phyloP scores from a whole-genome alignment of 2,113 vertebrate species.

The Tupaia chinensis region DNA sequence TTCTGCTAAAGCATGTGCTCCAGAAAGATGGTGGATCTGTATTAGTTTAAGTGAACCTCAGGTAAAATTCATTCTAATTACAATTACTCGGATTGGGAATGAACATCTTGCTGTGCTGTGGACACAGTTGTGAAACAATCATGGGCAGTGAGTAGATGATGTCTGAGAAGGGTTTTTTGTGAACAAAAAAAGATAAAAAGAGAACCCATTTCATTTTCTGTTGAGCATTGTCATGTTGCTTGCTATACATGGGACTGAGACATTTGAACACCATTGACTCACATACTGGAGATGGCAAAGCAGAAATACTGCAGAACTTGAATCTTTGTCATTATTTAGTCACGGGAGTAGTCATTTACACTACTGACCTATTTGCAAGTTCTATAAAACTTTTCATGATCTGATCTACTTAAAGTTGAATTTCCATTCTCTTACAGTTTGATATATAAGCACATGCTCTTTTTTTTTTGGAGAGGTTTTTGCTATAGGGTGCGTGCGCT shows the following conservation, averaged over 20 bases:
- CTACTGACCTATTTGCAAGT: neutral
- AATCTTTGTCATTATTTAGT: neutral
- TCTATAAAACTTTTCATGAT: neutral
- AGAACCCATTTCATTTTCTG: neutral
- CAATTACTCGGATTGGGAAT: neutral
- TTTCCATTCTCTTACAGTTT: neutral
- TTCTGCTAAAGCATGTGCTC: neutral
- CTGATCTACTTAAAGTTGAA: neutral
- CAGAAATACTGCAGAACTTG: neutral
- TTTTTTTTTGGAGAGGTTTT: no score
- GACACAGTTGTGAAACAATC: neutral
- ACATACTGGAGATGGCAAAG: neutral
- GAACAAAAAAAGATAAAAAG: neutral
- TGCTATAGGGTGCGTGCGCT: no score
- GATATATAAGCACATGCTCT: neutral
- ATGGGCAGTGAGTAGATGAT: neutral
- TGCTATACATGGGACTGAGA: neutral
- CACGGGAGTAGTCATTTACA: neutral
- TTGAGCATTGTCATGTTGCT: neutral
- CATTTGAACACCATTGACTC: neutral
- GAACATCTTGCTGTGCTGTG: neutral
- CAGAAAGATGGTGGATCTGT: neutral
- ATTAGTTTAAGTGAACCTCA: neutral
- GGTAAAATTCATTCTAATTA: neutral
- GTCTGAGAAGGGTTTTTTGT: neutral